Evolutionary conservation across 2,113 vertebrate genomes (phyloP), one percentile per base, ranked within the genome.

Genomic region (Australoheros scitulus): DNA sequence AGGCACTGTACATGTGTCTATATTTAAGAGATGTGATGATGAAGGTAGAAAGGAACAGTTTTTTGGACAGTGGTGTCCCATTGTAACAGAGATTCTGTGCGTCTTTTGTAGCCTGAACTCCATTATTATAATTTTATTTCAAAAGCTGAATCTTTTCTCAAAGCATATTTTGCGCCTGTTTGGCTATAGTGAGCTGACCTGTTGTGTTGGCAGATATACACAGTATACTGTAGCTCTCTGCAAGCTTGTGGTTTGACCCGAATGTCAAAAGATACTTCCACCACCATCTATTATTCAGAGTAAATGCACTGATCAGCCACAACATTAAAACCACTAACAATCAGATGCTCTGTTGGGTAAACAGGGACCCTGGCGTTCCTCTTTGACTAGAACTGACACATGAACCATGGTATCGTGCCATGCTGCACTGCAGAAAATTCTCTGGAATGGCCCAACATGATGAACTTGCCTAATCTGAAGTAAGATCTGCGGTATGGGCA

Each of bases 181-280:
- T 43, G 26, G 26, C 15, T 65, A 38, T 1, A 29, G 50, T 4
- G 36, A 43, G 63, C 68, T 60, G 20, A 77, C 43, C 58, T 68
- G 78, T 81, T 72, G 77, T 70, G 84, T 74, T 77, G 68, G 29
- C 22, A 72, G 41, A 24, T 75, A 81, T 84, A 84, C 9, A 76
- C 56, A 83, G 56, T 65, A 52, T 24, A 34, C 32, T 32, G 7
- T 22, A 20, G 47, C 4, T 22, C 1, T 1, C 14, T 11, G 11
- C 26, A 6, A 26, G 57, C 24, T 18, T 80, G 68, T 80, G 38
- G 24, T 65, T 57, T 58, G 64, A 22, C 9, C 58, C 80, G 4
- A 65, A 20, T 63, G 9, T 22, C n/a, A 61, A 32, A 58, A 14
- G 17, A 26, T 26, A 26, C 26, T 26, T 26, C 18, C 43, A 47